phyloP scores from a whole-genome alignment of 2,113 vertebrate species.

The Alethe diademata region DNA sequence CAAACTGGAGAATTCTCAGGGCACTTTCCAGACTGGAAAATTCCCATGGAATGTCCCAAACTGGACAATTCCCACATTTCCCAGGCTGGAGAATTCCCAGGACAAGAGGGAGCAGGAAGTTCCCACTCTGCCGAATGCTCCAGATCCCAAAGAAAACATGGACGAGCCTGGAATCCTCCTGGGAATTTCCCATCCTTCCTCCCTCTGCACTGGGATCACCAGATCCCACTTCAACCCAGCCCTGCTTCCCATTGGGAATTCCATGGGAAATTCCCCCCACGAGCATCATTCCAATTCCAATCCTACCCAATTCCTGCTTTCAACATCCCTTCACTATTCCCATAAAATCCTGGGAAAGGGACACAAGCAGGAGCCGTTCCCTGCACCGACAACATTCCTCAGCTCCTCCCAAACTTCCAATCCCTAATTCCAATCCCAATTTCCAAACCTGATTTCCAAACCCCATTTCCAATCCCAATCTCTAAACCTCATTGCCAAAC shows the following conservation, averaged over 20 bases:
- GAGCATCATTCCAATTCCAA: neutral
- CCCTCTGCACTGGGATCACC: neutral
- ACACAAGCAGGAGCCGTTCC: rapidly evolving
- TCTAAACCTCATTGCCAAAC: neutral
- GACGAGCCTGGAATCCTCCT: neutral
- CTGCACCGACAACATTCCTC: neutral
- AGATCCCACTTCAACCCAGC: neutral
- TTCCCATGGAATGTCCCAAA: neutral
- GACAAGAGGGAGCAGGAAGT: neutral
- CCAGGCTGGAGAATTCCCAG: neutral
- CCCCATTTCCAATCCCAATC: too few species aligned
- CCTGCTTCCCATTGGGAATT: neutral
- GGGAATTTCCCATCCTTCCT: neutral
- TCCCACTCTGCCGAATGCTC: rapidly evolving
- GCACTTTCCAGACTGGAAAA: neutral
- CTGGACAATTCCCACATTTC: neutral
- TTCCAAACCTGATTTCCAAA: too few species aligned
- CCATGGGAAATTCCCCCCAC: rapidly evolving
- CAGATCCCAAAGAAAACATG: neutral
- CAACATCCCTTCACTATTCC: neutral
- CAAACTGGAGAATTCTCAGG: neutral
- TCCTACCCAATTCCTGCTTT: neutral
- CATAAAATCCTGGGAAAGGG: neutral
- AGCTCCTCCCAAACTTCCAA: neutral
- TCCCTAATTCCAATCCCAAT: too few species aligned